Evolutionary conservation across 2,113 vertebrate genomes (phyloP).

Genomic region (Tupaia tana): DNA sequence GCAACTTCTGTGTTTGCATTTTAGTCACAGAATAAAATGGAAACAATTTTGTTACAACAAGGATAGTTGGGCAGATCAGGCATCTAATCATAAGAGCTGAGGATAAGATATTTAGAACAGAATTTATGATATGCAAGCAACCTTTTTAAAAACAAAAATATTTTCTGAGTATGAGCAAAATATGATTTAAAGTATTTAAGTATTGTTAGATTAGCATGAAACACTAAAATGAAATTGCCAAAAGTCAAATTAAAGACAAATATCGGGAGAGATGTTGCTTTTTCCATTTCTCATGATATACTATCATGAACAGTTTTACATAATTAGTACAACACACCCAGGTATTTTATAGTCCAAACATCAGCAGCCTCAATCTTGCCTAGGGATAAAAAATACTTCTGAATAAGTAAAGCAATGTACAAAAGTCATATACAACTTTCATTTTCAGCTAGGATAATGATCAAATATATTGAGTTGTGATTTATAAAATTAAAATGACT

Average conservation of each 20-base stretch:
- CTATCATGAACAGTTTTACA: neutral
- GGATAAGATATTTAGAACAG: neutral
- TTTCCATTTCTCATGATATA: neutral
- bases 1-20: neutral
- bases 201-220: constrained; percentile 48
- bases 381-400: neutral
- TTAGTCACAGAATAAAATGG: constrained; percentile 38
- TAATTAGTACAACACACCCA: neutral
- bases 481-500: neutral
- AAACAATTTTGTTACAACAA: neutral
- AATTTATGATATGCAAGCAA: neutral
- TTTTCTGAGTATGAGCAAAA: neutral
- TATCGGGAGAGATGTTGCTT: neutral
- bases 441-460: constrained; percentile 3
- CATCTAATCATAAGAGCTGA: neutral
- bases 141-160: neutral
- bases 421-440: neutral
- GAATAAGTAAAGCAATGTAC: neutral
- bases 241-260: neutral
- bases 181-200: constrained; percentile 52
- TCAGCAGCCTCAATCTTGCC: neutral
- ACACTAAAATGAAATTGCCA: constrained; percentile 7
- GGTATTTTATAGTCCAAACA: constrained; percentile 28
- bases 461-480: neutral
- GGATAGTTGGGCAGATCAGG: neutral